Base-by-base conservation (phyloP, 2,797 vertebrate genomes). In the Muscicapa comitata region DNA sequence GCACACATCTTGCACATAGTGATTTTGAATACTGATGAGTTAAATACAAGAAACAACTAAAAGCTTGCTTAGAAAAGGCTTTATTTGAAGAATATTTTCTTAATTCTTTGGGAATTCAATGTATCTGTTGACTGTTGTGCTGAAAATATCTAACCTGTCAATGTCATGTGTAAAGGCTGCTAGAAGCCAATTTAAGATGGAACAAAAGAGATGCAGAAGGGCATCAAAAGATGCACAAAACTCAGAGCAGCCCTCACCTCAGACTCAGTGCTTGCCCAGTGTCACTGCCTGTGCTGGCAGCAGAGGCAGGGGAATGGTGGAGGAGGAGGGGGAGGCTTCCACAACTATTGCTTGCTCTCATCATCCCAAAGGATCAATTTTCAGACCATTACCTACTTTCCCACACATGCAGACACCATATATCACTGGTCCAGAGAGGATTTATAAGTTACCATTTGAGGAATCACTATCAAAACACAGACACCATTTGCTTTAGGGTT, bases 281-380 rank as follows among this genome's bases (percentile, higher is more conserved):
- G 3, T 33, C 68, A 3, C 88, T 29, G 65, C 35, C 68, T 57
- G 45, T 0, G 4, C 75, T 47, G 62, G 74, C 47, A 28, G 31
- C 1, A 3, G 72, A 54, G 75, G 48, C 82, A 76, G 82, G 58
- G 66, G 42, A 68, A 57, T 20, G 66, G 43, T 43, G 57, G 45
- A 48, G 88, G 68, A 82, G 87, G 73, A 73, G 84, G 53, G 37
- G 66, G 43, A 75, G 73, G 76, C 19, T 88, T 88, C 57, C 77
- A 84, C 70, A 87, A 26, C n/a, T 50, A 50, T 43, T 66, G 55
- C 70, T 62, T 73, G 82, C 73, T 90, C 79, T 94, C 83, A 73
- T 75, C 57, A 61, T 96, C 95, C 94, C 94, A 88, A 84, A 94
- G 95, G 95, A 95, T 92, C 88, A 17, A 88, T 96, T 96, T 94